phyloP scores from a whole-genome alignment of 2,113 vertebrate species.

The Hemiprocne comata region DNA sequence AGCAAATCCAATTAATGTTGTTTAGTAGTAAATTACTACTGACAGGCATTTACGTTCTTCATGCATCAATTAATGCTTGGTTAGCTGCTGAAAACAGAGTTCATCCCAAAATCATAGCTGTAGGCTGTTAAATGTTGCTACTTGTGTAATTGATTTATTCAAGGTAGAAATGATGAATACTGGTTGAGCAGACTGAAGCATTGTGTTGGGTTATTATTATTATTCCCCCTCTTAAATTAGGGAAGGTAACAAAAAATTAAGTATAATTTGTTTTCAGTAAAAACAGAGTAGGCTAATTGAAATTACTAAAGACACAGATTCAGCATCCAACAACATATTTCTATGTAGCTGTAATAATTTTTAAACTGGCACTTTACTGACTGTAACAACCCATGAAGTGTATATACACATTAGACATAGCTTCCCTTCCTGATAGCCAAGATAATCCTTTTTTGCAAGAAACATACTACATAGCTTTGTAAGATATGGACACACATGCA shows the following conservation, averaged over 20 bases:
- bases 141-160: conserved; percentile 59
- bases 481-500: background rate
- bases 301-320: background rate
- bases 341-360: background rate
- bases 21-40: conserved; percentile 61
- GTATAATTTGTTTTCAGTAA: conserved; percentile 11
- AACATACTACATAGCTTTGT: background rate
- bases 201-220: background rate
- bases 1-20: conserved; percentile 55
- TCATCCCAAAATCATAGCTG: conserved; percentile 62
- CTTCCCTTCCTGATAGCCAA: background rate
- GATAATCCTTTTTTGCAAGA: background rate
- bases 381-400: background rate
- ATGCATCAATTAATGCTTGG: conserved; percentile 60
- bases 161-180: conserved; percentile 35
- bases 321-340: background rate
- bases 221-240: conserved; percentile 29
- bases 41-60: conserved; percentile 60
- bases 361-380: background rate
- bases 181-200: background rate
- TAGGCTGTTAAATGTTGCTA: conserved; percentile 50
- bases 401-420: background rate
- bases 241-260: background rate
- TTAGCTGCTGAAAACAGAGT: conserved; percentile 60
- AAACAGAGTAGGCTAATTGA: background rate